Evolutionary conservation across 1,140 invertebrate genomes (phyloP), one percentile per base, ranked within the genome.

Genomic region (Oryctes rhinoceros): DNA sequence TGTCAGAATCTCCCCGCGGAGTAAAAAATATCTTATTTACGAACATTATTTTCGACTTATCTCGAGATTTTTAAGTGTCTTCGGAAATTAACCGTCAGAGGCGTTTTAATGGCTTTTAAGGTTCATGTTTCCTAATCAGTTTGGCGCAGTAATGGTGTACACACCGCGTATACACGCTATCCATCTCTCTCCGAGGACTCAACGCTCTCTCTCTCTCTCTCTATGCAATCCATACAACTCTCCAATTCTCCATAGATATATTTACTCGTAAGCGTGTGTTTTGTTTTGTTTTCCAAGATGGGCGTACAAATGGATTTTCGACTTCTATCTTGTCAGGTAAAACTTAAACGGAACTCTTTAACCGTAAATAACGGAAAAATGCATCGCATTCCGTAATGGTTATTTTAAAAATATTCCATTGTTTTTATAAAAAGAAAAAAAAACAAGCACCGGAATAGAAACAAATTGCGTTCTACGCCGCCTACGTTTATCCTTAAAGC

Each of bases 51-150:
- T 59, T 59, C 53, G 53, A 59, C 15, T 59, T 59, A 59, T 59
- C 53, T 59, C 53, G 53, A 59, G 53, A 59, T 59, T 59, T 59
- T 59, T 59, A 59, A 59, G 53, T 59, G 53, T n/a, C 53, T 18
- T 18, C 53, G 53, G 18, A 59, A 59, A 59, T 59, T 59, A 59
- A 59, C 53, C 18, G 53, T 59, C 53, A 59, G 53, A 59, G 53
- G n/a, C 53, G 53, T 59, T 59, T 59, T 59, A 59, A 59, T 59
- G n/a, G 53, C 53, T 59, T 59, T 59, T 59, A 59, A 18, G 53
- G 53, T 59, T 59, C 53, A 59, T 59, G 53, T 59, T 59, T 59
- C 53, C 53, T 59, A 59, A 59, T 59, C 53, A 59, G 53, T 59
- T 59, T 44, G 39, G 39, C 39, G 39, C 39, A 44, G 5, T 44